These are phyloP conservation scores for Betta splendens DNA, from an alignment of 2,797 vertebrate genomes.

Conservation along the genomic window DNA sequence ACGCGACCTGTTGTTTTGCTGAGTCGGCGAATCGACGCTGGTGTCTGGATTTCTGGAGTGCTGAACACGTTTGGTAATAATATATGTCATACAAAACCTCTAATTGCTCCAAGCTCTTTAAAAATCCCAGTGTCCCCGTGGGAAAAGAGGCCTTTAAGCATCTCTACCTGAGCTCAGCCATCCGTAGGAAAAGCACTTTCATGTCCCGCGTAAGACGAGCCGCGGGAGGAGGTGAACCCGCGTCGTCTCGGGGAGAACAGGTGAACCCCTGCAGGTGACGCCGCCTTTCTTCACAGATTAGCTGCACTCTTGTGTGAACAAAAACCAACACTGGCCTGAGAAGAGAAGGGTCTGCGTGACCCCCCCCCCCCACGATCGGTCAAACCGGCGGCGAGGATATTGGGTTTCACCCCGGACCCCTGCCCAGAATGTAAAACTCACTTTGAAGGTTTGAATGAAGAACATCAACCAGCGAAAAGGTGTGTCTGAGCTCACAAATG, in stretches of 20 bases:
- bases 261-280: slow-evolving; percentile 68
- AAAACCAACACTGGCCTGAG: slow-evolving; percentile 33
- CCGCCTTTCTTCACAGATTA: slow-evolving; percentile 64
- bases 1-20: background rate
- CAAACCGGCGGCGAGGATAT: slow-evolving; percentile 30
- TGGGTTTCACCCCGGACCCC: no score
- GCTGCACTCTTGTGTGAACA: slow-evolving; percentile 41
- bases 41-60: no score
- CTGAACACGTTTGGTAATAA: no score
- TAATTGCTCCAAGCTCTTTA: no score
- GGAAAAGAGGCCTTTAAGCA: slow-evolving; percentile 22
- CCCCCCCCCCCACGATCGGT: no score
- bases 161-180: slow-evolving; percentile 35
- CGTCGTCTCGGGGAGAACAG: slow-evolving; percentile 66
- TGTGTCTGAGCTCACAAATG: no score
- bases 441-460: background rate
- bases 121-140: background rate
- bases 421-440: no score
- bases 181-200: slow-evolving; percentile 57
- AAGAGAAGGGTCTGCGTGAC: slow-evolving; percentile 23
- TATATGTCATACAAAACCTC: no score
- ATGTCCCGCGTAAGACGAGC: slow-evolving; percentile 70
- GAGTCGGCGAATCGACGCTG: background rate
- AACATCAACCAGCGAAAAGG: background rate
- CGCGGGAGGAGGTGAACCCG: slow-evolving; percentile 48